Evolutionary conservation across 2,888 invertebrate genomes (phyloP), one percentile per base, ranked within the genome.

Genomic region (Epistrophe grossulariae): DNA sequence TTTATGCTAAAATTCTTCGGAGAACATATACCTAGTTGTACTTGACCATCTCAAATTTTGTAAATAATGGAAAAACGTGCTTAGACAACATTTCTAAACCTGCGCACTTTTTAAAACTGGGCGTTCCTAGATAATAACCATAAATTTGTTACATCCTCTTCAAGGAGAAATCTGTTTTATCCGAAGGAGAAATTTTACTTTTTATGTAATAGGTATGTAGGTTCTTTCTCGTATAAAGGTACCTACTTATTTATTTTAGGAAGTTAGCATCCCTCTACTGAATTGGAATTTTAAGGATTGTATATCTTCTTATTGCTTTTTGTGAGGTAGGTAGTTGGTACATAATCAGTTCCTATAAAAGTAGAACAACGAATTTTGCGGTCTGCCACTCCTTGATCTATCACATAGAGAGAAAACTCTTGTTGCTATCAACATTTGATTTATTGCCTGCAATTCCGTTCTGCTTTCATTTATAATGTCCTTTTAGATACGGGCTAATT

Each of bases 81-180:
- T 24, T 45, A 45, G 68, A 43, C 17, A n/a, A 13, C 40, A 40
- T 4, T 1, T 77, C 19, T 50, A 43, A 45, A 35, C 84, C 48
- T 88, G 87, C 87, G 87, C 87, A 84, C 55, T 79, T 57, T 40
- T 28, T 0, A 10, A 59, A 62, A 76, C 57, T 38, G 83, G 87
- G 87, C 87, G 87, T 79, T 13, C 28, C 76, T 66, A 72, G 60
- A 55, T 62, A 72, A 71, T 43, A 45, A 64, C 66, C 72, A 38
- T 62, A 28, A 38, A 64, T 57, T n/a, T 48, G 60, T 78, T 52
- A 9, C 80, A 72, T 31, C 84, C 77, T 64, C 31, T 43, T 19
- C 13, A 11, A 50, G 83, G 79, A 74, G 74, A 73, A 88, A 50
- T 60, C 31, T 59, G 40, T 11, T 83, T 84, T 88, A 88, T 88